A percentile compares a stretch with the other conserved stretches of the same genome.
Evolutionary conservation across 2,797 vertebrate species (phyloP).

Genomic region (Pangasius sanitwongsei): DNA sequence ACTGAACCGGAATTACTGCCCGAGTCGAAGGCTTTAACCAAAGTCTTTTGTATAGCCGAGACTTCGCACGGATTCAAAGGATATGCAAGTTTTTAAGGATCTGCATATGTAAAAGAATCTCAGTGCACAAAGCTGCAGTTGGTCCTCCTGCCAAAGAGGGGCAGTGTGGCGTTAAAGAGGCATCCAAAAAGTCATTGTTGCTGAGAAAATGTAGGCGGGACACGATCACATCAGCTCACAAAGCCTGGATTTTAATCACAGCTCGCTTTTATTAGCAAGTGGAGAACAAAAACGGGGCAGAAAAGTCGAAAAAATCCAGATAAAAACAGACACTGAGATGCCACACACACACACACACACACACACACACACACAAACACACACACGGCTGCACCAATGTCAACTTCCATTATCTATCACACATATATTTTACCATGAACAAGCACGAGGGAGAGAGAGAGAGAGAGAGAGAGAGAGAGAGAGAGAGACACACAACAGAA

Average conservation of each 20-base stretch:
- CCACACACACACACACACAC: background rate
- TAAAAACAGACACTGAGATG: background rate
- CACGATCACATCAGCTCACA: background rate
- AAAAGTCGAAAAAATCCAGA: background rate
- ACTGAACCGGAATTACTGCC: constrained; percentile 53
- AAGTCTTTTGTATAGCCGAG: constrained; percentile 56
- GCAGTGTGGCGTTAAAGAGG: background rate
- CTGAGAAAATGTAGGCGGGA: background rate
- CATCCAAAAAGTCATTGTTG: background rate
- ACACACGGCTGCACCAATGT: constrained; percentile 37
- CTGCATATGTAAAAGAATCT: background rate
- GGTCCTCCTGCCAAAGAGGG: constrained; percentile 30
- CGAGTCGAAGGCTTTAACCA: constrained; percentile 56
- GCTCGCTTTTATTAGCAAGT: constrained; percentile 83
- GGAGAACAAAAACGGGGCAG: constrained; percentile 86
- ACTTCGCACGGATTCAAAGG: constrained; percentile 7
- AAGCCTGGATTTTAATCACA: constrained; percentile 36
- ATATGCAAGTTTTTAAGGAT: background rate
- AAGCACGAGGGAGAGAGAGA: background rate
- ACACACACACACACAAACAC: background rate
- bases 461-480: background rate
- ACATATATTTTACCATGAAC: constrained; percentile 65
- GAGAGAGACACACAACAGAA: constrained; percentile 65
- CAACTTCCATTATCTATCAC: constrained; percentile 67
- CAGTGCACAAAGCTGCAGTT: background rate